These are phyloP conservation scores for Otocyon megalotis DNA, from an alignment of 2,113 vertebrate species.

Conservation along the genomic window DNA sequence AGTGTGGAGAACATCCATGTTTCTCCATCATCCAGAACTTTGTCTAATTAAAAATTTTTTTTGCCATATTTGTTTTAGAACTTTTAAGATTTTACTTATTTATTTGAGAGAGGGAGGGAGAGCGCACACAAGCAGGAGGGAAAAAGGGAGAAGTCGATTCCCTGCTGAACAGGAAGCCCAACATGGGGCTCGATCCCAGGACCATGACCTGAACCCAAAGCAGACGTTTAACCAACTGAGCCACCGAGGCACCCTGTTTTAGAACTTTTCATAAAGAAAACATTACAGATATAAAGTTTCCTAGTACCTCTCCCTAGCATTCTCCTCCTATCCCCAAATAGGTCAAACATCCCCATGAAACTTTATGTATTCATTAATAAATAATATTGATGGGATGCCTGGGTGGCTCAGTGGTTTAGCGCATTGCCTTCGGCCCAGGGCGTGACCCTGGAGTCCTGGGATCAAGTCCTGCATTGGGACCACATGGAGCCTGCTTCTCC, in stretches of 20 bases:
- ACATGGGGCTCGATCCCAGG: too few species aligned
- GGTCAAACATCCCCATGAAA: background rate
- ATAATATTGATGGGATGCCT: background rate
- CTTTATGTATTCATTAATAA: background rate
- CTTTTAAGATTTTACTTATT: background rate
- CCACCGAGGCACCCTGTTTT: background rate
- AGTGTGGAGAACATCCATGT: background rate
- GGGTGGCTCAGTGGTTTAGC: too few species aligned
- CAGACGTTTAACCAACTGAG: too few species aligned
- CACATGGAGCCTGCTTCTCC: too few species aligned
- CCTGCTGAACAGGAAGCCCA: too few species aligned
- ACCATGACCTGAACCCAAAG: too few species aligned
- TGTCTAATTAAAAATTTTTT: background rate
- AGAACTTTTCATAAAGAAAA: slow-evolving; percentile 13
- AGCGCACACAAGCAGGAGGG: too few species aligned
- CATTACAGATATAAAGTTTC: background rate
- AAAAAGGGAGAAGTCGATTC: too few species aligned
- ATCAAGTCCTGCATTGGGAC: too few species aligned
- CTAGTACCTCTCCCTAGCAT: background rate
- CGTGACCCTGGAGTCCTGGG: too few species aligned
- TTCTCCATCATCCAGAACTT: background rate
- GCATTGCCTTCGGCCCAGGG: too few species aligned
- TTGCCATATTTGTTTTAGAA: background rate
- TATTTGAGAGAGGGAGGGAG: too few species aligned
- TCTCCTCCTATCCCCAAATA: background rate